Evolutionary conservation across 1,140 invertebrate genomes (phyloP), one percentile per base, ranked within the genome.

Genomic region (Heterodera schachtii): DNA sequence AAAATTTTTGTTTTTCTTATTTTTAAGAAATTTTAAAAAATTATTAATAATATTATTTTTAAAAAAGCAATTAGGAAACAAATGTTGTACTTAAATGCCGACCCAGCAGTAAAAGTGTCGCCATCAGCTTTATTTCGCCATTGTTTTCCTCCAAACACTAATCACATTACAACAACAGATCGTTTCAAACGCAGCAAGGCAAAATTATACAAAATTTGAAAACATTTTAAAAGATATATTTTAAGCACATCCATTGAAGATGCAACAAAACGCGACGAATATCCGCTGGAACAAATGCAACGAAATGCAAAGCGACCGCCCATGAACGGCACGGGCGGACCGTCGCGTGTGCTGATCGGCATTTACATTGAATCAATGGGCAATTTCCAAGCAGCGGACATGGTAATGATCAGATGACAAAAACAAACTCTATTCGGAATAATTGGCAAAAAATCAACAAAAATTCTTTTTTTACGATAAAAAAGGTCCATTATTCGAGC

Each of bases 281-380:
- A 64, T 64, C 69, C 44, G 3, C 31, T 71, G 0, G 69, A 11
- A 11, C 11, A 71, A 71, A 71, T 84, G 49, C 83, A 84, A 84
- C 57, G 69, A 19, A 79, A 84, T 71, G 47, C 82, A 8, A 60
- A 84, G 52, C 41, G 73, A 52, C 73, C 70, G 73, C 81, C 85
- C n/a, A 66, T 49, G 57, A 81, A 83, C 75, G 71, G 44, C 3
- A 46, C 81, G 74, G 69, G 70, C 31, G 69, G 60, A 19, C 81
- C 86, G 44, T 75, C 86, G 21, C 73, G 74, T 46, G 86, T 87
- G 16, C 80, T 85, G 73, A 85, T 87, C 75, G 87, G 87, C 52
- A 83, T 88, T 75, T 88, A 87, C 74, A 66, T 88, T 16, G 87
- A 88, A 73, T 85, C 83, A 70, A 67, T 88, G 57, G 87, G 87